Percentiles rank a stretch among this genome's conserved stretches.
phyloP scores from a whole-genome alignment of 2,888 invertebrate species.

The Hydraecia micacea region DNA sequence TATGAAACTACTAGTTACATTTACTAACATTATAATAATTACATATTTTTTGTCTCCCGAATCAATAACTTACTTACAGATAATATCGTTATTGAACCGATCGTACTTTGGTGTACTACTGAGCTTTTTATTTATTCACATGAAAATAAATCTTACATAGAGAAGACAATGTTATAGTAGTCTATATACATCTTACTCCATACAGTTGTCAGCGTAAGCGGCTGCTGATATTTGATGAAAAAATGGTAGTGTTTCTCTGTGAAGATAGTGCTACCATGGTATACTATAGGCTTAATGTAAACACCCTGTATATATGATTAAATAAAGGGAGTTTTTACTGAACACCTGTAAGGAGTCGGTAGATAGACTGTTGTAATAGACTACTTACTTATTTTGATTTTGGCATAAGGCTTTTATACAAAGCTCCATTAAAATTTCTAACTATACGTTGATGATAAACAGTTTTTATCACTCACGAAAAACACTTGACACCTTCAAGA shows the following conservation, averaged over 20 bases:
- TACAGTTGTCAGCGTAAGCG: slow-evolving; percentile 1
- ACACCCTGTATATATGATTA: background rate
- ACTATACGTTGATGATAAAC: slow-evolving; percentile 46
- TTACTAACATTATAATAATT: slow-evolving; percentile 52
- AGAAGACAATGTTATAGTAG: slow-evolving; percentile 22
- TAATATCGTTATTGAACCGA: slow-evolving; percentile 57
- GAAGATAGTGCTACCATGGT: background rate
- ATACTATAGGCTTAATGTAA: background rate
- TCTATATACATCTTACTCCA: slow-evolving; percentile 17
- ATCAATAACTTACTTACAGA: slow-evolving; percentile 57
- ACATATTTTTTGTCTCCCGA: slow-evolving; percentile 52
- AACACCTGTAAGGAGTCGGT: slow-evolving; percentile 15
- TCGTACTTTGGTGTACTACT: slow-evolving; percentile 62
- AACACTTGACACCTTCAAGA: slow-evolving; percentile 54
- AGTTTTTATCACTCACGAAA: slow-evolving; percentile 50
- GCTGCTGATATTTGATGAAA: background rate
- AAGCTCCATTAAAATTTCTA: slow-evolving; percentile 46
- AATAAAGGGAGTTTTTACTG: background rate
- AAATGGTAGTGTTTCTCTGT: background rate
- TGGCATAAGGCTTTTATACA: slow-evolving; percentile 65
- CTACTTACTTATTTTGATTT: slow-evolving; percentile 56
- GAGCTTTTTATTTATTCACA: slow-evolving; percentile 49
- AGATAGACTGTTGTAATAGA: slow-evolving; percentile 15
- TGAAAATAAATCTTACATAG: slow-evolving; percentile 24
- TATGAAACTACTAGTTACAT: slow-evolving; percentile 48